Percentiles rank a stretch among this genome's conserved stretches.
These are phyloP conservation scores for Orthonevra nobilis DNA, from an alignment of 2,888 invertebrate genomes.

Conservation along the genomic window DNA sequence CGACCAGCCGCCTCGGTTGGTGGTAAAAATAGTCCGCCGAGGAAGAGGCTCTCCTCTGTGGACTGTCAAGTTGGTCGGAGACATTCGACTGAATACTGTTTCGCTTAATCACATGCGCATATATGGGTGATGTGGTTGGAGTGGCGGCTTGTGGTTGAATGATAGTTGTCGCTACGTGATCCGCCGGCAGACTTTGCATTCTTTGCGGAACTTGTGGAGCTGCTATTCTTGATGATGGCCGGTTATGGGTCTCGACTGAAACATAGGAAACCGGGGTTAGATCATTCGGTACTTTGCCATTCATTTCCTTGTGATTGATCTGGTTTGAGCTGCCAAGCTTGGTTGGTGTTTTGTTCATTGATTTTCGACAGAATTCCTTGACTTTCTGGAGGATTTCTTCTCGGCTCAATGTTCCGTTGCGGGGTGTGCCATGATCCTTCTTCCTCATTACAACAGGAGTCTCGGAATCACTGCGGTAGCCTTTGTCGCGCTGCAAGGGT, in stretches of 20 bases:
- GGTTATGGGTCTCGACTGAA: slow-evolving; percentile 76
- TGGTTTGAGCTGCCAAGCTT: slow-evolving; percentile 51
- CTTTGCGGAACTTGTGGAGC: slow-evolving; percentile 78
- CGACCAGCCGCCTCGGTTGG: slow-evolving; percentile 56
- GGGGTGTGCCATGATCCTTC: slow-evolving; percentile 71
- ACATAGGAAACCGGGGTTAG: slow-evolving; percentile 78
- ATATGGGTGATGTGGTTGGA: slow-evolving; percentile 75
- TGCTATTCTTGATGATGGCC: slow-evolving; percentile 73
- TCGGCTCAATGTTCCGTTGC: slow-evolving; percentile 75
- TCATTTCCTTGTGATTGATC: slow-evolving; percentile 49
- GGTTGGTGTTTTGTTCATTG: slow-evolving; percentile 76
- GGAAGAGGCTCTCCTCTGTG: slow-evolving; percentile 72
- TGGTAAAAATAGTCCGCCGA: slow-evolving; percentile 53
- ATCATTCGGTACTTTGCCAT: slow-evolving; percentile 72
- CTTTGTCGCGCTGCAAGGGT: slow-evolving; percentile 51
- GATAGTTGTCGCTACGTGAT: slow-evolving; percentile 66
- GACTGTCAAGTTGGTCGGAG: slow-evolving; percentile 77
- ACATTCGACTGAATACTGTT: slow-evolving; percentile 77
- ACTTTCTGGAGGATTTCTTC: slow-evolving; percentile 79
- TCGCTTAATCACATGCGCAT: slow-evolving; percentile 78
- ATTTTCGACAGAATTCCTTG: slow-evolving; percentile 79
- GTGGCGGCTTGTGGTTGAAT: slow-evolving; percentile 31
- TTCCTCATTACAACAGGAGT: slow-evolving; percentile 74
- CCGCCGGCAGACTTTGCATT: slow-evolving; percentile 76
- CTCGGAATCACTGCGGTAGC: slow-evolving; percentile 75